Evolutionary conservation across 2,113 vertebrate species (phyloP).

Genomic region (Fulmarus glacialis): DNA sequence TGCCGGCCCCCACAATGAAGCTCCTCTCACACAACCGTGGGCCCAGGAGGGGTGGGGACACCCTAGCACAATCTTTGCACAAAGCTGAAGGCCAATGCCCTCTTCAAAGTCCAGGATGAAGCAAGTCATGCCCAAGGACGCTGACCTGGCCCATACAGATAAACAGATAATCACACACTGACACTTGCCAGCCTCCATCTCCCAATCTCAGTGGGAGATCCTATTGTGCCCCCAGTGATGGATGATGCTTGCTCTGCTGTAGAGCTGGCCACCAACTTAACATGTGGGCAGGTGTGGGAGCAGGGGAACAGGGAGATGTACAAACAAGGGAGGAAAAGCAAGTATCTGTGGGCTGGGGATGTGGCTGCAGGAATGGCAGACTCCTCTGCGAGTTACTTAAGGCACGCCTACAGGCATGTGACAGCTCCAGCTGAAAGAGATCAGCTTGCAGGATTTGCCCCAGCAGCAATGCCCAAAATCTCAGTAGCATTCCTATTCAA

Average conservation of each 20-base stretch:
- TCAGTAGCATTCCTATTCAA: accelerated
- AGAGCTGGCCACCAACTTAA: neutral
- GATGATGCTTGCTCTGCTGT: neutral
- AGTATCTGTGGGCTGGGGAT: neutral
- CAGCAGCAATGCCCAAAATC: neutral
- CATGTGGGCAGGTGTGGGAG: accelerated
- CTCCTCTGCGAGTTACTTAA: neutral
- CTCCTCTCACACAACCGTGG: accelerated
- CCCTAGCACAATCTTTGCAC: neutral
- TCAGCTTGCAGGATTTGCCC: neutral
- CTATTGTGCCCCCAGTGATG: accelerated
- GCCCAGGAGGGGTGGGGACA: neutral
- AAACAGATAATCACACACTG: neutral
- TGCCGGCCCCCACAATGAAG: accelerated
- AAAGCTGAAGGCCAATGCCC: neutral
- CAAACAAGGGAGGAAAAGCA: neutral
- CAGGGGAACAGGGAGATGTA: neutral
- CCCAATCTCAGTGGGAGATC: neutral
- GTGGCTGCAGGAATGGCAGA: neutral
- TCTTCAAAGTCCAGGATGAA: neutral
- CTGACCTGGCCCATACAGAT: neutral
- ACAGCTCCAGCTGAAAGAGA: neutral
- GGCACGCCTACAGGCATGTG: neutral
- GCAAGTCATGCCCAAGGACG: neutral
- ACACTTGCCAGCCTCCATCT: accelerated